Base-by-base conservation (phyloP, 2,888 invertebrate genomes). In the Melieria picta region DNA sequence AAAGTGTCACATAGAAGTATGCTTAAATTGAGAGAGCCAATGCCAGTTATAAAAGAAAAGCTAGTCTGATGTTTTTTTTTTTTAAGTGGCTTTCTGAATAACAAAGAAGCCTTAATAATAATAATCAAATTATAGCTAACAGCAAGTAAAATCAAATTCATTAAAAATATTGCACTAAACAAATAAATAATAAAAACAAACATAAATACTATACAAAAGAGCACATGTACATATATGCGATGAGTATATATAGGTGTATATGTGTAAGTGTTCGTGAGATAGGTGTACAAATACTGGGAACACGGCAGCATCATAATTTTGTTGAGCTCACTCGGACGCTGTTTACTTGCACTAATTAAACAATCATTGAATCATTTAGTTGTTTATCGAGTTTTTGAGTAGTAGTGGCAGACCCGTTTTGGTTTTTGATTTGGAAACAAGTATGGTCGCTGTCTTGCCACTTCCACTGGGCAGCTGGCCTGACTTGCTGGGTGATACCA, bases 351-450 rank as follows among this genome's bases (percentile, higher is more conserved):
- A n/a, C 58, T 42, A 58, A 45, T 65, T 43, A 9, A 13, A 30
- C 10, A 56, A 56, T 56, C 30, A 30, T 56, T 7, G 6, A 56
- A 7, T n/a, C 46, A 46, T 55, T 65, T 84, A 85, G 81, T 84
- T 83, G 72, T 86, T 86, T 79, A 87, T 87, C 71, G 87, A 87
- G 76, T 87, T 87, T 77, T 87, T 87, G 76, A 87, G 82, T 79
- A 87, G 81, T 78, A 87, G 80, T 72, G 87, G 87, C 80, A 87
- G 83, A 80, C 87, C 87, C 70, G 87, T 86, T 85, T 87, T 87
- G 75, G 87, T 87, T 86, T 87, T 87, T 77, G 87, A 85, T 83
- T 87, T 87, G 46, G 87, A 87, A 75, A 87, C 87, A 77, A 87
- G 84, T 80, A 87, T 87, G 67, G 87, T 87, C 73, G 87, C 87